These are phyloP conservation scores for Nomada fabriciana DNA, from an alignment of 2,888 invertebrate genomes.

Conservation along the genomic window DNA sequence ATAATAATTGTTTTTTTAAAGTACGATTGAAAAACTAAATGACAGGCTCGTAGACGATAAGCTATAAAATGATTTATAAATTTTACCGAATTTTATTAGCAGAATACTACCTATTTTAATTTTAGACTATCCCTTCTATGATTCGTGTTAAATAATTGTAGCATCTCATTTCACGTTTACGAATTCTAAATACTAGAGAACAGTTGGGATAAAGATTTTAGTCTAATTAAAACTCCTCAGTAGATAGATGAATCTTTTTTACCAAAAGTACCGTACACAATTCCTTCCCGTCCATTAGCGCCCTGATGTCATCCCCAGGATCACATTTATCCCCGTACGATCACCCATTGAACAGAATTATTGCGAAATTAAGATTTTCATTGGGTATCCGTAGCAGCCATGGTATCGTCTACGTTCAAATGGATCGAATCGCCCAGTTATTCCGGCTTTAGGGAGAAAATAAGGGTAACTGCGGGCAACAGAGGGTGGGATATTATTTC, in stretches of 20 bases:
- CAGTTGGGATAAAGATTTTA: too few species aligned
- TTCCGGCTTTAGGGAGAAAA: conserved; percentile 32
- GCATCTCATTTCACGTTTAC: too few species aligned
- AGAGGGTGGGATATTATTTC: conserved; percentile 36
- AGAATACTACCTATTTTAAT: too few species aligned
- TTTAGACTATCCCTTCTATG: too few species aligned
- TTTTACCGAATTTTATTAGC: too few species aligned
- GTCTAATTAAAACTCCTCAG: too few species aligned
- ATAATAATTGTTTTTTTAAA: too few species aligned
- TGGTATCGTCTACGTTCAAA: conserved; percentile 31
- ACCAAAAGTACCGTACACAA: neutral
- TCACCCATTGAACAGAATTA: conserved; percentile 24
- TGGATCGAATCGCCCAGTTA: conserved; percentile 61
- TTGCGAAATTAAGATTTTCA: conserved; percentile 55
- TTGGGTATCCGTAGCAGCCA: conserved; percentile 15
- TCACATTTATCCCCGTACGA: conserved; percentile 11
- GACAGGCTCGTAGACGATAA: too few species aligned
- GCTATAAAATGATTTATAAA: too few species aligned
- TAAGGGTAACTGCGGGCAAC: conserved; percentile 16
- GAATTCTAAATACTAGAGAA: too few species aligned
- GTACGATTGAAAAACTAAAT: too few species aligned
- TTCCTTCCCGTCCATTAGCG: neutral
- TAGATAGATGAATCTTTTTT: neutral
- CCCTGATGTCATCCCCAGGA: neutral
- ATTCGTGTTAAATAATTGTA: too few species aligned